phyloP scores from a whole-genome alignment of 2,113 vertebrate species.

The Sorex fumeus region DNA sequence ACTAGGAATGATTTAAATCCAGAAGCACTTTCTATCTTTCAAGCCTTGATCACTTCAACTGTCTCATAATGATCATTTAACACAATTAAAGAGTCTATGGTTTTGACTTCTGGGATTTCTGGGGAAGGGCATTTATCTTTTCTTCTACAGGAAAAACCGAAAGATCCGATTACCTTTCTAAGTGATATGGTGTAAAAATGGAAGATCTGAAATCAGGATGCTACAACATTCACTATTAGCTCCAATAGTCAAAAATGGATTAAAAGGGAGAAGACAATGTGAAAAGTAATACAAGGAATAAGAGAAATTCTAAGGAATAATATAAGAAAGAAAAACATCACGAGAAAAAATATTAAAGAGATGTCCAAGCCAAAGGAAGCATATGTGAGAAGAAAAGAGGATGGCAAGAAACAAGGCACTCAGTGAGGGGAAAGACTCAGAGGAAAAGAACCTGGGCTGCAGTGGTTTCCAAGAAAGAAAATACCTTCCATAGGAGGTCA shows the following conservation, averaged over 20 bases:
- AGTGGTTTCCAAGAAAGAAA: background rate
- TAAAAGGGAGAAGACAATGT: background rate
- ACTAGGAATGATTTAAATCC: background rate
- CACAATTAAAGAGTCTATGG: background rate
- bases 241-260: background rate
- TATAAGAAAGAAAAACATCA: background rate
- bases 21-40: background rate
- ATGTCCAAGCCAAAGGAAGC: background rate
- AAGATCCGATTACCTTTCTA: background rate
- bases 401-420: background rate
- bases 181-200: background rate
- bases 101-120: background rate
- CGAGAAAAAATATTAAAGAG: background rate
- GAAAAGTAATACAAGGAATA: background rate
- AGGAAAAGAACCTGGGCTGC: background rate
- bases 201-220: constrained; percentile 3
- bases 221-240: constrained; percentile 1
- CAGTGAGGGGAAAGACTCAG: background rate
- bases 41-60: background rate
- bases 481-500: background rate
- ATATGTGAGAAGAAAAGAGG: background rate
- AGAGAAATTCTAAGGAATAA: constrained; percentile 18
- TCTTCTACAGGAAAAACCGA: background rate
- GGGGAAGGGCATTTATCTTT: background rate
- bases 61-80: constrained; percentile 45